Conservation (phyloP, 2,888 invertebrate species). For the Sinodicranocentrus sp. region DNA sequence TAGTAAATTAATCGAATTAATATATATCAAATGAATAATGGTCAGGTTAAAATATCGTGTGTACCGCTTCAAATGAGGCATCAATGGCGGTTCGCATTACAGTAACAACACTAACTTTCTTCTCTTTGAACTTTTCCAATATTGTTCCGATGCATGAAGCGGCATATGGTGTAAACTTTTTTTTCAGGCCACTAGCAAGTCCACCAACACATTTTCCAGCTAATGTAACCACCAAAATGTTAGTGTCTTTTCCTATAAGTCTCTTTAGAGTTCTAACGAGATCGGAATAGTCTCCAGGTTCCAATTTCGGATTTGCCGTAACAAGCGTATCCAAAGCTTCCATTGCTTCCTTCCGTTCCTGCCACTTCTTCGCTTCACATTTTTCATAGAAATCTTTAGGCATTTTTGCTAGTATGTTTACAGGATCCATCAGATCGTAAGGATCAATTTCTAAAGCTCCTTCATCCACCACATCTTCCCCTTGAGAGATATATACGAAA, state of each 20-base stretch:
- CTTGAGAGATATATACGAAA: slow-evolving; percentile 59
- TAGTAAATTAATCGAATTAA: not conserved
- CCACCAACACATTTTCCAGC: slow-evolving; percentile 90
- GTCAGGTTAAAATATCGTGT: not conserved
- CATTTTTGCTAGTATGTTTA: slow-evolving; percentile 94
- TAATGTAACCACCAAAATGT: slow-evolving; percentile 93
- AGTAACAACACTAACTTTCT: slow-evolving; percentile 93
- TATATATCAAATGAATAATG: not conserved
- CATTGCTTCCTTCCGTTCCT: slow-evolving; percentile 94
- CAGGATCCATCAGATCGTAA: slow-evolving; percentile 93
- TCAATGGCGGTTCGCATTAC: slow-evolving; percentile 94
- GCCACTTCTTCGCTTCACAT: slow-evolving; percentile 97
- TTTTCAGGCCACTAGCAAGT: slow-evolving; percentile 91
- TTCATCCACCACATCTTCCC: slow-evolving; percentile 79
- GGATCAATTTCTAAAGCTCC: slow-evolving; percentile 87
- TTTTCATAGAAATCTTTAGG: slow-evolving; percentile 98
- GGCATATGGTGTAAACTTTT: slow-evolving; percentile 92
- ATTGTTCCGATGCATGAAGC: slow-evolving; percentile 86
- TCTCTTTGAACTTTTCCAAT: slow-evolving; percentile 98
- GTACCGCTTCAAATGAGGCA: slow-evolving; percentile 88
- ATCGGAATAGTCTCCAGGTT: slow-evolving; percentile 95
- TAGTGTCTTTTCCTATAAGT: slow-evolving; percentile 95
- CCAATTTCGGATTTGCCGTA: slow-evolving; percentile 88
- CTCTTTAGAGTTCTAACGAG: slow-evolving; percentile 90
- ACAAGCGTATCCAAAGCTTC: slow-evolving; percentile 89